Evolutionary conservation across 2,797 vertebrate species (phyloP).

Genomic region (Gallinago stenura): DNA sequence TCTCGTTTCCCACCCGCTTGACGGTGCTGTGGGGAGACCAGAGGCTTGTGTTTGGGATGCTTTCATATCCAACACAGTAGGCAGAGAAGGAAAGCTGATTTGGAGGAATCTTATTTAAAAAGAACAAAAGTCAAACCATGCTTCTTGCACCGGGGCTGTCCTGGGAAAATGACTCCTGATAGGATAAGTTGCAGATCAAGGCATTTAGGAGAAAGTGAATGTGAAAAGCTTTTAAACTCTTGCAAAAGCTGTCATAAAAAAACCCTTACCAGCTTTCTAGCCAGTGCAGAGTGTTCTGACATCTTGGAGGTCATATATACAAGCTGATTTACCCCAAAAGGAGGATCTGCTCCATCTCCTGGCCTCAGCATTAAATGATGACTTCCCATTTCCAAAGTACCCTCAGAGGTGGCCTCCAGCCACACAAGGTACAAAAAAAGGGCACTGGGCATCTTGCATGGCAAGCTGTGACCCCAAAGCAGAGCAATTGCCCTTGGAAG

Average conservation of each 20-base stretch:
- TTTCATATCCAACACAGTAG: neutral
- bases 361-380: neutral
- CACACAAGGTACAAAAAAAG: neutral
- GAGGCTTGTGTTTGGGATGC: neutral
- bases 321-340: neutral
- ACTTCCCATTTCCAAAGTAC: neutral
- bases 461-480: neutral
- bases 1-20: neutral
- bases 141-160: slow-evolving; percentile 12
- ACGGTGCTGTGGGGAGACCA: neutral
- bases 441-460: neutral
- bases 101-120: slow-evolving; percentile 17
- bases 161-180: neutral
- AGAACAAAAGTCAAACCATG: slow-evolving; percentile 40
- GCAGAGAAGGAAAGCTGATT: neutral
- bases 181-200: slow-evolving; percentile 3
- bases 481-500: neutral
- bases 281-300: neutral
- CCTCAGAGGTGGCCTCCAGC: neutral
- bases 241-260: neutral
- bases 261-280: neutral
- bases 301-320: neutral
- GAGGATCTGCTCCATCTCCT: neutral
- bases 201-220: neutral
- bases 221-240: neutral